These are phyloP conservation scores for Chorisops tibialis DNA, from an alignment of 2,888 invertebrate genomes.

Conservation along the genomic window DNA sequence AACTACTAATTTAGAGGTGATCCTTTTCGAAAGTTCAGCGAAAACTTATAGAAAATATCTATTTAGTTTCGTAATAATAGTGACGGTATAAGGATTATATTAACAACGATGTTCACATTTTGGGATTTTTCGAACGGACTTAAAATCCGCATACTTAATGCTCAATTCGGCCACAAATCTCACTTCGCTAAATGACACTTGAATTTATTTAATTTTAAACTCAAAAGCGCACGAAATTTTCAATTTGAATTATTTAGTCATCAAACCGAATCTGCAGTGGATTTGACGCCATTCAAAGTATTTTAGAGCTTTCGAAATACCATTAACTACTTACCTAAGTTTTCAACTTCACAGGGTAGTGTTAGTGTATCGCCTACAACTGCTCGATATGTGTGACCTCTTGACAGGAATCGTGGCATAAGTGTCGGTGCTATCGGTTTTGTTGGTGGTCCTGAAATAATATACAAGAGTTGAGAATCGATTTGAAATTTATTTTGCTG, in stretches of 20 bases:
- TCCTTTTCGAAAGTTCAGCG: no score
- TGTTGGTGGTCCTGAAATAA: conserved; percentile 43
- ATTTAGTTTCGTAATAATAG: no score
- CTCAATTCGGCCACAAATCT: no score
- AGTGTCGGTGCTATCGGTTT: conserved; percentile 42
- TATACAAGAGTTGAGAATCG: conserved; percentile 11
- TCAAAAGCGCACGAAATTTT: conserved; percentile 11
- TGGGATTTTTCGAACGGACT: no score
- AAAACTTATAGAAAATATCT: no score
- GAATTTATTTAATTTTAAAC: neutral
- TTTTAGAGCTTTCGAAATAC: conserved; percentile 9
- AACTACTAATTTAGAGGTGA: no score
- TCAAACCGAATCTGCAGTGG: neutral
- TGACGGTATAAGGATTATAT: no score
- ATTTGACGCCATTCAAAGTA: conserved; percentile 7
- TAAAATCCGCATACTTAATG: no score
- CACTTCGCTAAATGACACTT: no score
- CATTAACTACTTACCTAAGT: conserved; percentile 61
- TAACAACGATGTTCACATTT: no score
- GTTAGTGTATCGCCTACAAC: conserved; percentile 74
- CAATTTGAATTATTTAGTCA: conserved; percentile 20
- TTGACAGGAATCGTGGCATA: conserved; percentile 66
- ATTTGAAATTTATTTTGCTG: conserved; percentile 7
- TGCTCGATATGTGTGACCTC: conserved; percentile 73
- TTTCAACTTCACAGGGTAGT: conserved; percentile 78